phyloP scores from a whole-genome alignment of 2,797 vertebrate genomes.

The Anguilla pacifica region DNA sequence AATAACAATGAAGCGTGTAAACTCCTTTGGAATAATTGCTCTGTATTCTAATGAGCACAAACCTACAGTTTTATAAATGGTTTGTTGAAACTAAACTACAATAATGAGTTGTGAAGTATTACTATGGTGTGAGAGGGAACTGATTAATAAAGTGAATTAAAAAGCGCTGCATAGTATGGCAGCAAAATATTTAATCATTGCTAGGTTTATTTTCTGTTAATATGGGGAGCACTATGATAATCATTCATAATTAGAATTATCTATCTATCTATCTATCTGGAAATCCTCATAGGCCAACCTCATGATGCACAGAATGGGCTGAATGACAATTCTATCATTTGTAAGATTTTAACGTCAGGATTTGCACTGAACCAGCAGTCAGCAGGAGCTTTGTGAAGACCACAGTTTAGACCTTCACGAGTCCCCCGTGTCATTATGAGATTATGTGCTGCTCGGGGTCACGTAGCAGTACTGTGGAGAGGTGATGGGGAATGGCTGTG shows the following conservation, averaged over 20 bases:
- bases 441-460: neutral
- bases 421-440: neutral
- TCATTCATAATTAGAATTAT: neutral
- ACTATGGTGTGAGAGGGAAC: neutral
- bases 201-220: neutral
- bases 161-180: neutral
- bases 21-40: neutral
- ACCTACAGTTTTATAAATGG: neutral
- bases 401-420: neutral
- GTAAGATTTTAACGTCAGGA: neutral
- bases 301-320: neutral
- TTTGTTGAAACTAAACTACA: neutral
- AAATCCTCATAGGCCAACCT: too few species aligned
- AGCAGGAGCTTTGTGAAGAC: neutral
- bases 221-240: neutral
- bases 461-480: neutral
- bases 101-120: neutral
- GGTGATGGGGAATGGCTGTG: neutral
- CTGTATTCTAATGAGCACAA: neutral
- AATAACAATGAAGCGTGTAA: neutral
- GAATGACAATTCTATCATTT: neutral
- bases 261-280: neutral
- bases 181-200: neutral
- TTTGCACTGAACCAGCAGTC: neutral
- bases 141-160: neutral